Evolutionary conservation across 2,888 invertebrate species (phyloP), one percentile per base, ranked within the genome.

Genomic region (Syrphus vitripennis): DNA sequence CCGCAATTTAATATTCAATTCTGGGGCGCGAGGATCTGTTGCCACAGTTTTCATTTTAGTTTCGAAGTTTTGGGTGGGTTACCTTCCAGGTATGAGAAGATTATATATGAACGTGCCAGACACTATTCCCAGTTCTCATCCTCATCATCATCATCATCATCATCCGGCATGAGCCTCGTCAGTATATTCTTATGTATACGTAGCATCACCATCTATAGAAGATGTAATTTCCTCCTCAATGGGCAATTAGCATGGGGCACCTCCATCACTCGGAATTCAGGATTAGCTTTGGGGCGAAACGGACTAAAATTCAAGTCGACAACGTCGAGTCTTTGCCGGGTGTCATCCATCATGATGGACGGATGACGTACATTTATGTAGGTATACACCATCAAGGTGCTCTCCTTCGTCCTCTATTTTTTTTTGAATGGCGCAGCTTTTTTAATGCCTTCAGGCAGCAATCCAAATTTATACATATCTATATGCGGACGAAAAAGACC

Each of bases 201-300:
- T n/a, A 71, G 61, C 69, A 61, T 72, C 61, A 82, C 21, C 76
- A 82, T 53, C 83, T 83, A 70, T 86, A 72, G 67, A 67, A 70
- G 63, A 70, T 81, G 82, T 86, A 86, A 86, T 86, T 86, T 86
- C 86, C 86, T 86, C 86, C 77, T 86, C 81, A 82, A 82, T 86
- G 74, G 86, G 86, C 82, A 86, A 86, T 86, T 86, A 86, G 86
- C 86, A 82, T 86, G 77, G 77, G 55, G 74, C 82, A 86, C 74
- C 81, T 67, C 83, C 80, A 63, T 59, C 70, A 81, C 19, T 55
- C 67, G 74, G 69, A 83, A 84, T 84, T 86, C 55, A 63, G 63
- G 82, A 82, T 82, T 86, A 86, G 82, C 86, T 82, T 82, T 78
- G 57, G 86, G 86, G 67, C 86, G 69, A 86, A 81, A 63, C 69